Conservation (phyloP, 2,113 vertebrate genomes). For the Phylloscopus trochilus region DNA sequence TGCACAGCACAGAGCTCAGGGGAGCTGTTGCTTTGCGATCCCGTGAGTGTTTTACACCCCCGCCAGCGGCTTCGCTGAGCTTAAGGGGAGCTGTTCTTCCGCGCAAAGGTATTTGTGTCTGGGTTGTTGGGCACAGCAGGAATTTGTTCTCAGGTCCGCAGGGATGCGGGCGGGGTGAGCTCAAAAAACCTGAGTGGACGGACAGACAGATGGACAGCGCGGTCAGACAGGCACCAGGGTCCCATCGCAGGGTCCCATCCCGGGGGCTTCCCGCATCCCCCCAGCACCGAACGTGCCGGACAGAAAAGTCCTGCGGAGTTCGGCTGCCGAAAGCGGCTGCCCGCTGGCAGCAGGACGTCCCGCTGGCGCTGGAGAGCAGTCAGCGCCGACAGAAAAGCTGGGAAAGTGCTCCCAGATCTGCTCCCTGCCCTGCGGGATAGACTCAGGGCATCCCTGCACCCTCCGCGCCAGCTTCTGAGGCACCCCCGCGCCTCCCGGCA, state of each 20-base stretch:
- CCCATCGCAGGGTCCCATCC: no score
- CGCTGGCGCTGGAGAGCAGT: background rate
- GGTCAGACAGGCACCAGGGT: fast-evolving
- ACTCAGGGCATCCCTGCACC: background rate
- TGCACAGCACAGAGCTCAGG: fast-evolving
- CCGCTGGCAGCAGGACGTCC: background rate
- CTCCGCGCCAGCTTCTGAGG: background rate
- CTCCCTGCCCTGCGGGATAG: background rate
- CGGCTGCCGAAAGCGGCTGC: background rate
- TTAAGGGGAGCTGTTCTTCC: background rate
- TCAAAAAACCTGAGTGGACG: fast-evolving
- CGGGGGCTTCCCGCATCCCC: no score
- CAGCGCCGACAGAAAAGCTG: background rate
- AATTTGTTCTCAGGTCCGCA: background rate
- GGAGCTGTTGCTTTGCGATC: background rate
- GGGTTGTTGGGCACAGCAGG: fast-evolving
- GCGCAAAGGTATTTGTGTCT: background rate
- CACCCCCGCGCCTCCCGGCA: background rate
- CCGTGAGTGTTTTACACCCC: background rate
- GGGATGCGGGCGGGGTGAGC: fast-evolving
- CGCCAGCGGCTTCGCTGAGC: background rate
- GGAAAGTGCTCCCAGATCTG: background rate
- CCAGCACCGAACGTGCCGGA: fast-evolving
- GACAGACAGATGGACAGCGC: fast-evolving
- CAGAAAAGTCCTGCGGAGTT: background rate